Evolutionary conservation across 2,797 vertebrate genomes (phyloP), one percentile per base, ranked within the genome.

Genomic region (Nasua narica): DNA sequence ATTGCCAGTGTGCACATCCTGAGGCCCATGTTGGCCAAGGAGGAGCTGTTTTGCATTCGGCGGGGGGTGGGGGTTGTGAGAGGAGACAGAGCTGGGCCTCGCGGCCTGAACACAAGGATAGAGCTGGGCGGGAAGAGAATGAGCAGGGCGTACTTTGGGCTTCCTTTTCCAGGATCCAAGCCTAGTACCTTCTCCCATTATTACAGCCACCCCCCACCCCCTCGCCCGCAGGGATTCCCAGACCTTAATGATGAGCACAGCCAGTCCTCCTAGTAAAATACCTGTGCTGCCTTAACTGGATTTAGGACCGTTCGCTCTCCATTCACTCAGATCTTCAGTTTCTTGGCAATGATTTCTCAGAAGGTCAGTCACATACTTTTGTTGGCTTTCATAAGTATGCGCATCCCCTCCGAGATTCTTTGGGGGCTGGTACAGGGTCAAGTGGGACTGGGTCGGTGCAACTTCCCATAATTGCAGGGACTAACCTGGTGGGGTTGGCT

Each of bases 331-430:
- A 62, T 72, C 74, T 77, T 83, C 56, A 37, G 69, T 95, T 97
- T 96, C 62, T 93, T 70, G 72, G 90, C 46, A 43, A 1, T 35
- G 37, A 23, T 14, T 81, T 82, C 37, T 87, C n/a, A 6, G 67
- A 58, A 91, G 60, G 58, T 37, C 78, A 48, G 74, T 69, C 18
- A 14, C 65, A 78, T 52, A 1, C 15, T 29, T 72, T 81, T 79
- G 74, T 72, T 96, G 87, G 52, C 91, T 93, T 87, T 85, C 90
- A 29, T 10, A 93, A 56, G 40, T 37, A 52, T 52, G 27, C 27
- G 25, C 27, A 48, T 67, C 50, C 12, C n/a, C 92, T 58, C 37
- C 83, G 79, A 76, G 82, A 46, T 74, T 25, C 43, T 88, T 23
- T 40, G 78, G 79, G 79, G 54, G 65, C 65, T 90, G 48, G 46